Evolutionary conservation across 2,113 vertebrate species (phyloP).

Genomic region (Nansenia antarctica): DNA sequence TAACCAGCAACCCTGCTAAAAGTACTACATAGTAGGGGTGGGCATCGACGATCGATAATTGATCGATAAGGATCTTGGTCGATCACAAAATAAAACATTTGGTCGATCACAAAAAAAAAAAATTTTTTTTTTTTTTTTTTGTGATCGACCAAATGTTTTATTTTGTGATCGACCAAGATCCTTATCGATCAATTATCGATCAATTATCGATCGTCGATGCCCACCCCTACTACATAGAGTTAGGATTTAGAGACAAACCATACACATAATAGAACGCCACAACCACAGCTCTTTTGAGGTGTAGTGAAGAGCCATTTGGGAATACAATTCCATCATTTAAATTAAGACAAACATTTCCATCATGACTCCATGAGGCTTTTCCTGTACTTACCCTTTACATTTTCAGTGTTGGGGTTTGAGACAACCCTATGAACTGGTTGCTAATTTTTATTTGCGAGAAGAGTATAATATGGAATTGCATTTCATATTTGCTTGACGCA

Average conservation of each 20-base stretch:
- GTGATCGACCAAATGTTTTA: too few species aligned
- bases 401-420: neutral
- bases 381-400: neutral
- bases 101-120: too few species aligned
- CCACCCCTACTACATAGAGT: too few species aligned
- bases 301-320: conserved; percentile 2
- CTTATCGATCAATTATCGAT: too few species aligned
- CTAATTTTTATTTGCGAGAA: neutral
- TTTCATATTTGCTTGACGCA: neutral
- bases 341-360: neutral
- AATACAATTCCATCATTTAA: neutral
- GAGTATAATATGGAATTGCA: neutral
- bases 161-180: too few species aligned
- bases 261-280: conserved; percentile 7
- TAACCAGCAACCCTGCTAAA: conserved; percentile 25
- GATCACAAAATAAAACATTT: too few species aligned
- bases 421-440: neutral
- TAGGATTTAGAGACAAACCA: too few species aligned
- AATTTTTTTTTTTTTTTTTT: too few species aligned
- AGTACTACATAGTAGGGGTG: conserved; percentile 14
- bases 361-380: neutral
- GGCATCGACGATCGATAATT: too few species aligned
- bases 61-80: too few species aligned
- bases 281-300: conserved; percentile 36
- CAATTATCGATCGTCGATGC: too few species aligned